A percentile compares a stretch with the other conserved stretches of the same genome.
These are phyloP conservation scores for Conus betulinus DNA, from an alignment of 1,140 invertebrate genomes.

Conservation along the genomic window DNA sequence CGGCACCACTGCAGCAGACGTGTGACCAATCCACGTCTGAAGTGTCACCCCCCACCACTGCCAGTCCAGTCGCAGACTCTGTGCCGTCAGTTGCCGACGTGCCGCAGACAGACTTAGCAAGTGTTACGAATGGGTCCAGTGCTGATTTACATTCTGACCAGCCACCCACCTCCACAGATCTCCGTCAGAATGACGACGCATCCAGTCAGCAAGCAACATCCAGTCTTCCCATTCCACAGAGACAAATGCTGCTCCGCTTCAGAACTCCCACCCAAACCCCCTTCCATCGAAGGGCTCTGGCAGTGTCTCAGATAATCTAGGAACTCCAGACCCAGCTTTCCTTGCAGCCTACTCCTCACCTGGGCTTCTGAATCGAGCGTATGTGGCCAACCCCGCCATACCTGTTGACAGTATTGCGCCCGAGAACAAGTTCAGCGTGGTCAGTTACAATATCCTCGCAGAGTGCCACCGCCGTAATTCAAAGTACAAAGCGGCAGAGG, in stretches of 20 bases:
- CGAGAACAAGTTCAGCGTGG: conserved; percentile 65
- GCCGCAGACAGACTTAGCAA: background rate
- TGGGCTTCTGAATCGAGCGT: conserved; percentile 58
- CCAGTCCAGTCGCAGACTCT: background rate
- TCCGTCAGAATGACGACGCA: background rate
- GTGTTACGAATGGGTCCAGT: background rate
- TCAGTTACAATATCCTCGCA: conserved; percentile 74
- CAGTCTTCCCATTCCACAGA: background rate
- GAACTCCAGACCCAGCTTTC: conserved; percentile 32
- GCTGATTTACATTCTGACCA: background rate
- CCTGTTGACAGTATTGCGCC: conserved; percentile 43
- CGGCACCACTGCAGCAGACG: background rate
- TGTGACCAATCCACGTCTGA: too few relatives aligned
- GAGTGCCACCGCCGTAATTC: conserved; percentile 65
- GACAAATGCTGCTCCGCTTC: background rate
- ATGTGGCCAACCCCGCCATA: conserved; percentile 59
- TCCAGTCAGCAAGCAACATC: background rate
- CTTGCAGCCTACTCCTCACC: conserved; percentile 43
- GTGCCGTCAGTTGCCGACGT: background rate
- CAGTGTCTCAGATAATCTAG: conserved; percentile 20
- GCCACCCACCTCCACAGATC: background rate
- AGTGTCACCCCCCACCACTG: too few relatives aligned
- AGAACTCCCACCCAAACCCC: conserved; percentile 4
- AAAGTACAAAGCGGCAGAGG: conserved; percentile 50
- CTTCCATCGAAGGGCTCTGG: background rate